Base-by-base conservation (phyloP, 1,140 invertebrate species). In the Aradophagus sp. region DNA sequence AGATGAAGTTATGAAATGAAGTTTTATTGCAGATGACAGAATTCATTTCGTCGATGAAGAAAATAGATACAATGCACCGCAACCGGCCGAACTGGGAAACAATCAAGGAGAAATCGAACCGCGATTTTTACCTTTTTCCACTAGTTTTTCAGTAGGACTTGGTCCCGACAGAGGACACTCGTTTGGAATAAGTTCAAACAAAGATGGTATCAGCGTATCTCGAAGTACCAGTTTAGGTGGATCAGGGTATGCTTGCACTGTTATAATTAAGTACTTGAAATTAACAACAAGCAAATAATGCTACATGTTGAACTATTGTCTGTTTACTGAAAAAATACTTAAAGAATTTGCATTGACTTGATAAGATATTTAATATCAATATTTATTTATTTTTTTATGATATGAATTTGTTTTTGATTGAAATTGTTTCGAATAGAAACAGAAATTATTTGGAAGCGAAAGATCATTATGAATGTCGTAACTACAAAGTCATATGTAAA, bases 111-210 rank as follows among this genome's bases (percentile, higher is more conserved):
- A 62, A 55, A 47, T 74, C 2, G 73, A 81, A 42, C 44, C 80
- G 6, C 65, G 80, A 62, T 80, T 83, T 56, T 53, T 79, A 3
- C 81, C 81, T 11, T 78, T 81, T 65, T 73, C 77, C 7, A 76
- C 81, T 2, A 80, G 74, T 48, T 80, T 84, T 42, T 77, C 77
- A 16, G 14, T 84, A 3, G 79, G 73, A 35, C 19, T 78, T 3
- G 80, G 77, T 23, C n/a, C n/a, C n/a, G 73, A 67, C 39, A 80
- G 73, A 58, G 79, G 78, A n/a, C 79, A 85, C 36, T 77, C 79
- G 2, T 53, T 84, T 11, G 81, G 79, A 15, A 39, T 84, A 14
- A 76, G 77, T 44, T 52, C 72, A 7, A 73, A 26, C 0, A 67
- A 78, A 1, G 78, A 80, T 32, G 78, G 81, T 15, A 62, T 84